Conservation (phyloP, 2,113 vertebrate genomes). For the Poeciliopsis turrubarensis region DNA sequence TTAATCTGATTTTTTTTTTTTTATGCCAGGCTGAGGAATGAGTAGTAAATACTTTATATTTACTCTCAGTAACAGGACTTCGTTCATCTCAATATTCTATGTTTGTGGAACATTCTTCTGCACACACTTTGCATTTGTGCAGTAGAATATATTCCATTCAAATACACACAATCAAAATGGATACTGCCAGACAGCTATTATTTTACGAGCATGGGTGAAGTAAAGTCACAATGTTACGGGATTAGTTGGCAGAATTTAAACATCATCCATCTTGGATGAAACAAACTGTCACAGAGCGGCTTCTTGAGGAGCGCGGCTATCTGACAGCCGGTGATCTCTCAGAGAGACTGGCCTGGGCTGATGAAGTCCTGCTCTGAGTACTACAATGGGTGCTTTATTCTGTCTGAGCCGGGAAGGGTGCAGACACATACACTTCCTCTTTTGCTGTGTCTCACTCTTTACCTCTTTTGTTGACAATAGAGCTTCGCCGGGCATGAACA, state of each 20-base stretch:
- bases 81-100: background rate
- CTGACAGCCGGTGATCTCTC: conserved; percentile 13
- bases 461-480: conserved; percentile 34
- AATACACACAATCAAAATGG: conserved; percentile 20
- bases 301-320: conserved; percentile 2
- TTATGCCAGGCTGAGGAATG: too few species aligned
- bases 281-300: conserved; percentile 18
- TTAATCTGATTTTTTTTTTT: too few species aligned
- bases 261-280: conserved; percentile 36
- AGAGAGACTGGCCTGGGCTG: conserved; percentile 18
- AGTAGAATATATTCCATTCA: conserved; percentile 1
- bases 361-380: conserved; percentile 8
- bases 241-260: conserved; percentile 43
- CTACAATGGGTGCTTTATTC: conserved; percentile 56
- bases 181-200: conserved; percentile 28
- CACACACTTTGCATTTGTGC: background rate
- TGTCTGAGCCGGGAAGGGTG: conserved; percentile 29
- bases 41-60: too few species aligned
- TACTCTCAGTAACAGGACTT: background rate
- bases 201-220: conserved; percentile 31
- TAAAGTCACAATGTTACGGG: conserved; percentile 34
- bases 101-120: background rate
- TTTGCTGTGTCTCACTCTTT: conserved; percentile 18
- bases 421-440: conserved; percentile 49
- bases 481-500: conserved; percentile 5